Evolutionary conservation across 2,888 invertebrate species (phyloP).

Genomic region (Amiota minor): DNA sequence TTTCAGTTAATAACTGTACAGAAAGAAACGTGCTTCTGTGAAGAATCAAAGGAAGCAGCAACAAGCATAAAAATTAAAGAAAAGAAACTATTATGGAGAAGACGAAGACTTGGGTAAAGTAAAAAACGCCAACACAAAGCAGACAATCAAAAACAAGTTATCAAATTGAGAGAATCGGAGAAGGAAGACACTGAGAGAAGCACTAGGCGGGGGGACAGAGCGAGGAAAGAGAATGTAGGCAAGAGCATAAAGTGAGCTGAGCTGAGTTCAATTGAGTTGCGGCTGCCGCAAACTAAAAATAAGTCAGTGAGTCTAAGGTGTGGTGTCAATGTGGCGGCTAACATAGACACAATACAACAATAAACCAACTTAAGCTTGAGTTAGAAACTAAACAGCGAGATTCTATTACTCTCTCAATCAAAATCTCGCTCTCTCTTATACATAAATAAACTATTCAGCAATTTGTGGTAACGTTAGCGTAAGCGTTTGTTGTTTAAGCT

Average conservation of each 20-base stretch:
- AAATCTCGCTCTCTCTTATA: too few species aligned
- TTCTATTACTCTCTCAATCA: too few species aligned
- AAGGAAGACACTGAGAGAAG: not conserved
- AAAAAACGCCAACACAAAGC: not conserved
- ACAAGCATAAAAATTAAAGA: not conserved
- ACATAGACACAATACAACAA: too few species aligned
- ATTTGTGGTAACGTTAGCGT: too few species aligned
- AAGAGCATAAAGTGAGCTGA: not conserved
- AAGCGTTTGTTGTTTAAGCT: too few species aligned
- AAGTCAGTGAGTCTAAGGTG: conserved; percentile 7
- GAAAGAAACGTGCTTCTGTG: too few species aligned
- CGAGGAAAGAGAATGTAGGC: not conserved
- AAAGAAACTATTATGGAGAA: not conserved
- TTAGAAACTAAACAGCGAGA: too few species aligned
- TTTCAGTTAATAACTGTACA: conserved; percentile 8
- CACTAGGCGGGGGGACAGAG: not conserved
- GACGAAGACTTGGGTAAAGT: not conserved
- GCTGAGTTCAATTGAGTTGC: not conserved
- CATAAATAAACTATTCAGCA: too few species aligned
- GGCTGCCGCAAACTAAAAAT: not conserved
- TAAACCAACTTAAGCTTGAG: too few species aligned
- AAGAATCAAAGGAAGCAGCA: not conserved
- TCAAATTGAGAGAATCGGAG: not conserved
- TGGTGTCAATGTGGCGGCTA: conserved; percentile 8
- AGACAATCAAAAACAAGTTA: not conserved